These are phyloP conservation scores for Cyclura pinguis DNA, from an alignment of 2,797 vertebrate genomes.

Conservation along the genomic window DNA sequence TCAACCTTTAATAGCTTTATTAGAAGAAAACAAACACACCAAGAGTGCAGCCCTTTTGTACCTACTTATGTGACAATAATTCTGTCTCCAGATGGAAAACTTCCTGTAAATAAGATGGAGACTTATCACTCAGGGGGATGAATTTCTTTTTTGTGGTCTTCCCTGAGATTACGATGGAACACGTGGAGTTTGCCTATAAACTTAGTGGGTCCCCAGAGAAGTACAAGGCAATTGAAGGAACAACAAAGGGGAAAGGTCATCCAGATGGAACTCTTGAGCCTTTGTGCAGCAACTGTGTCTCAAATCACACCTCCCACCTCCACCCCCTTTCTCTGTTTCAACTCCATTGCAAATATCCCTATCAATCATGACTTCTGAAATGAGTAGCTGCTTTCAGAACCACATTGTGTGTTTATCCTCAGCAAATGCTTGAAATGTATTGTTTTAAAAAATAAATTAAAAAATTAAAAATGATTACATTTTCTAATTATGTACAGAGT, in stretches of 20 bases:
- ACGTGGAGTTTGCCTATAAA: slow-evolving; percentile 37
- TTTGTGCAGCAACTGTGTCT: slow-evolving; percentile 1
- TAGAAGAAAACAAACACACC: neutral
- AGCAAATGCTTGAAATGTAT: neutral
- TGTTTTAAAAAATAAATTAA: neutral
- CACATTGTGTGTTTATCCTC: neutral
- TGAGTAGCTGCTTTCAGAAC: slow-evolving; percentile 9
- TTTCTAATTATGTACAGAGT: slow-evolving; percentile 20
- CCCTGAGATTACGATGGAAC: slow-evolving; percentile 23
- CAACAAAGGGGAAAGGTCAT: slow-evolving; percentile 35
- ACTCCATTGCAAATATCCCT: slow-evolving; percentile 5
- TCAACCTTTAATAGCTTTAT: slow-evolving; percentile 1
- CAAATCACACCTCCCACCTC: neutral
- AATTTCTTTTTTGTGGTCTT: slow-evolving; percentile 31
- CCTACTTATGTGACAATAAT: slow-evolving; percentile 26
- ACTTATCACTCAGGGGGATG: slow-evolving; percentile 25
- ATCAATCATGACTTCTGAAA: slow-evolving; percentile 9
- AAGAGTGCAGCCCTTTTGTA: slow-evolving; percentile 8
- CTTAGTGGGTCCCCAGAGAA: slow-evolving; percentile 28
- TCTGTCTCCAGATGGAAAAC: slow-evolving; percentile 45
- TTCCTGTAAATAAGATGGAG: slow-evolving; percentile 46
- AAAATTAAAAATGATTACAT: neutral
- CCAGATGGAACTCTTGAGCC: slow-evolving; percentile 43
- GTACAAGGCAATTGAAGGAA: slow-evolving; percentile 23
- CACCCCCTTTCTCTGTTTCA: neutral